A percentile compares a stretch with the other conserved stretches of the same genome.
Evolutionary conservation across 2,113 vertebrate species (phyloP).

Genomic region (Cololabis saira): DNA sequence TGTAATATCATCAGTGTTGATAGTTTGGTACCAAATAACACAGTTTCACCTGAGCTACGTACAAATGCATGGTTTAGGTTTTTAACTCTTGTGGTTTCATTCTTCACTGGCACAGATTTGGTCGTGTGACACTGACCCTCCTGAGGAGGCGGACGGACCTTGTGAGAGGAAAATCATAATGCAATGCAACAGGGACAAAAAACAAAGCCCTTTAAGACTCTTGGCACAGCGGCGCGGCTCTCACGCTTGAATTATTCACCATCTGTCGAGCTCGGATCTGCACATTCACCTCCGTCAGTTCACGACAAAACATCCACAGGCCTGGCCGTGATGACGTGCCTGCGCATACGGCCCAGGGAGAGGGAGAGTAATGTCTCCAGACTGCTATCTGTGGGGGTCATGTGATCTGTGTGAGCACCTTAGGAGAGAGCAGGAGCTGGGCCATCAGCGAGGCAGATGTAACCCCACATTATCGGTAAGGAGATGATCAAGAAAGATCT

Average conservation of each 20-base stretch:
- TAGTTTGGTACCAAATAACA: too few species aligned
- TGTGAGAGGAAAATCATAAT: background rate
- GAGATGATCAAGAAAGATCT: background rate
- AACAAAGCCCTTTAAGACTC: background rate
- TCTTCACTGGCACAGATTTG: too few species aligned
- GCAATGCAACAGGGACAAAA: background rate
- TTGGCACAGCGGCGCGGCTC: background rate
- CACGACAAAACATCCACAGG: slow-evolving; percentile 33
- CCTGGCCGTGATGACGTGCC: slow-evolving; percentile 12
- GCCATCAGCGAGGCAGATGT: slow-evolving; percentile 21
- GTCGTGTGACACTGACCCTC: too few species aligned
- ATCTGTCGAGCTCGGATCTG: slow-evolving; percentile 8
- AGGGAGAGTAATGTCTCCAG: slow-evolving; percentile 15
- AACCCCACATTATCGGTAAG: background rate
- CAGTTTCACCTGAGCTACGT: too few species aligned
- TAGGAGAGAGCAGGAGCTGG: slow-evolving; percentile 53
- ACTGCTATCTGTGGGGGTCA: slow-evolving; percentile 41
- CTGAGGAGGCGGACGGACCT: too few species aligned
- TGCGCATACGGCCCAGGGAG: slow-evolving; percentile 1
- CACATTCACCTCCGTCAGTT: background rate
- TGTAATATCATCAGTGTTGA: too few species aligned
- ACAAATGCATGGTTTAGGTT: too few species aligned
- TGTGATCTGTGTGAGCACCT: slow-evolving; percentile 47
- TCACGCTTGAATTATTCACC: slow-evolving; percentile 5
- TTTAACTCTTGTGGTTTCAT: too few species aligned